Base-by-base conservation (phyloP, 2,888 invertebrate species). In the Caenorhabditis afra region DNA sequence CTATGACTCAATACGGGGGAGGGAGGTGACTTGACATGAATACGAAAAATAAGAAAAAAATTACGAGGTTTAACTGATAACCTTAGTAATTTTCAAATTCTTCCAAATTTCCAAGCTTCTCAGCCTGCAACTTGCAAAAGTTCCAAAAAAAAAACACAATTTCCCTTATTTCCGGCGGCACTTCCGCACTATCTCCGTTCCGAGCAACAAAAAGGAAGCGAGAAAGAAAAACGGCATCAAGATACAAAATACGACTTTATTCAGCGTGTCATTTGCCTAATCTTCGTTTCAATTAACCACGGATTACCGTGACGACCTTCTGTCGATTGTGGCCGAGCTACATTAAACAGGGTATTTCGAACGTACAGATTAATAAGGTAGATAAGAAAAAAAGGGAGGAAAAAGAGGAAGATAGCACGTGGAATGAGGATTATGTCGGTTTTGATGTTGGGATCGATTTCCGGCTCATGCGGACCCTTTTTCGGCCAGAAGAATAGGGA, bases 341-440 rank as follows among this genome's bases (percentile, higher is more conserved):
- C 61, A 49, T 70, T 12, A 23, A 77, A 70, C 18, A 77, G 47
- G 37, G 70, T 18, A 35, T 70, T 53, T 49, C 65, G 44, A 7
- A 70, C 62, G 59, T 47, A 77, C 14, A 66, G 20, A 44, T 59
- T 53, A 10, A 70, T 35, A 14, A 77, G 47, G 18, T 59, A 70
- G 8, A 70, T 47, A 0, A 55, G 35, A 49, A 78, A 57, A 45
- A 78, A 29, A 12, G 55, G 52, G 14, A 78, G 49, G 1, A 78
- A 41, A 39, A 71, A 50, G 3, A 66, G 37, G 29, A 66, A 49
- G 10, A 66, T 45, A 0, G 59, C 49, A 20, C 79, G 65, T 4
- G 73, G 64, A 16, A 79, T 52, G 1, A 79, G 49, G 7, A 79
- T 20, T 8, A 57, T 45, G 35, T 79, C 79, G 10, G 71, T 79